Evolutionary conservation across 2,113 vertebrate species (phyloP), one percentile per base, ranked within the genome.

Genomic region (Sarotherodon lohbergeri): DNA sequence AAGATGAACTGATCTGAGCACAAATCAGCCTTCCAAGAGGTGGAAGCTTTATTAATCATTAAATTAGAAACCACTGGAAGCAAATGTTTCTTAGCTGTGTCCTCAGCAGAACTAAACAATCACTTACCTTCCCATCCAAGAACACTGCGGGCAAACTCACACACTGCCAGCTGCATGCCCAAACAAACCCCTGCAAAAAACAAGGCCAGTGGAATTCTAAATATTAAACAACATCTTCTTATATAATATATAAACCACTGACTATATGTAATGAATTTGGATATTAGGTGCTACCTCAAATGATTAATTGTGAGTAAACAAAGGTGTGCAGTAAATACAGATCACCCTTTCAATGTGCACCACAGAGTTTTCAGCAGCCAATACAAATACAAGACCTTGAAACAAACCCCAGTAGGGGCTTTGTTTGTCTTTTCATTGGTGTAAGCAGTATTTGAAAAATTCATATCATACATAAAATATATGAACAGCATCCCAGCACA

Each of bases 161-260:
- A 98, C 81, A 99, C 98, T 1, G 98, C 98, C 81, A 99, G 85
- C 96, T 99, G 99, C 99, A 99, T 99, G 91, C 98, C 99, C 91
- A 99, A 81, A 94, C 98, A 99, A 6, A 99, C 96, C 5, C 99
- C 98, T 99, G 95, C 3, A 81, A 4, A 93, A 78, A 86, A 85
- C 81, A 91, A 81, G 83, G 83, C 14, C 82, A 90, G 86, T 61
- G 56, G 36, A 59, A 88, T 89, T 88, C 16, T 41, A 55, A 83
- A 88, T 85, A 86, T 81, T n/a, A 41, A 92, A 90, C 71, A 46
- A 32, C 46, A 88, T 39, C 32, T 81, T 46, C 8, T 34, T 80
- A 79, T 41, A 54, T 29, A 55, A 39, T 68, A 39, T 22, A 13
- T 22, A 68, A 78, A 81, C 9, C 50, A 71, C 16, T n/a, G 29